Base-by-base conservation (phyloP, 2,113 vertebrate genomes). In the Heterotilapia buettikoferi region DNA sequence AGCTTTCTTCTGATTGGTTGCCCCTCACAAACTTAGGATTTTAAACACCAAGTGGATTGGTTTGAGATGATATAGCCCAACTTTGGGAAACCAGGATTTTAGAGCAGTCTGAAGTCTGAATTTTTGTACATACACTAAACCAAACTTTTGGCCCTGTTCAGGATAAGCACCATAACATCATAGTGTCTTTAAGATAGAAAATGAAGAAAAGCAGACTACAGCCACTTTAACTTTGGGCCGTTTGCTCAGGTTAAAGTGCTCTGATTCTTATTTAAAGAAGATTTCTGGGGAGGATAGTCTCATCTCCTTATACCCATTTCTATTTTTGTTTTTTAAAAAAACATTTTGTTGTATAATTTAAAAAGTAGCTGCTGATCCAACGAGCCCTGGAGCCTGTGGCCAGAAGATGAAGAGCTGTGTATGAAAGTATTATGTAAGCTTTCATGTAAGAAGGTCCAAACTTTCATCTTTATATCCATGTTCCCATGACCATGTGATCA, bases 61-160 rank as follows among this genome's bases (percentile, higher is more conserved):
- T 43, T 24, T 40, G 11, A 68, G n/a, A 40, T 38, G 7, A 68
- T 14, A 21, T 8, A 12, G 19, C 6, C 6, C 12, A 16, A 21
- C 66, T 43, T 24, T 43, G n/a, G 66, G n/a, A 71, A 73, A 73
- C 21, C 36, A 73, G 21, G 21, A 16, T 9, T 73, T 73, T 16
- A 43, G 2, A 45, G 66, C 13, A 71, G 13, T 71, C 38, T 33
- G 29, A 61, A 18, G 14, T 31, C 29, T 43, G 38, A 71, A 43
- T 16, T 71, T 16, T 45, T 26, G 21, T 0, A 68, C 36, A 21
- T 9, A 73, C 8, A 73, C 66, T 9, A 21, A 71, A 0, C 8
- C 66, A 13, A 45, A 73, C 13, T 0, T 73, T 0, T 13, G 33
- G 4, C 1, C 19, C 0, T 4, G 21, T 1, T 43, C 21, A 71